These are phyloP conservation scores for Cyphomyrus plagiostoma DNA, from an alignment of 2,113 vertebrate species.

Conservation along the genomic window DNA sequence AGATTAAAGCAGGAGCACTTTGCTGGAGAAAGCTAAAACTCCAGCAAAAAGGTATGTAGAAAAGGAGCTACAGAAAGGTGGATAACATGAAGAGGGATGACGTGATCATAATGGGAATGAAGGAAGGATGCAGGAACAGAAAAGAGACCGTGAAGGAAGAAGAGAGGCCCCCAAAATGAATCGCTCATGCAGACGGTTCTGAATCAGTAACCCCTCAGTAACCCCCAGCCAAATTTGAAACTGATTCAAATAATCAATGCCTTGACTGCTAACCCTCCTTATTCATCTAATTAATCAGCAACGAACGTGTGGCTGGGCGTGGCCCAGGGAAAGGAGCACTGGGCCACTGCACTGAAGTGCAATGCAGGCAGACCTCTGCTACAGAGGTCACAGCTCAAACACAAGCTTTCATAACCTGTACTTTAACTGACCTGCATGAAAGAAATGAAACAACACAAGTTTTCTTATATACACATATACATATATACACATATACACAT, in stretches of 20 bases:
- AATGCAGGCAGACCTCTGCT: not conserved
- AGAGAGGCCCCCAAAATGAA: not conserved
- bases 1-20: not conserved
- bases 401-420: not conserved
- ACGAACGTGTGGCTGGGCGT: not conserved
- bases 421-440: not conserved
- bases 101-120: not conserved
- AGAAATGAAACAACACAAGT: not conserved
- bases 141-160: not conserved
- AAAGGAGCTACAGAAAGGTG: not conserved
- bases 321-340: not conserved
- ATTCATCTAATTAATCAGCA: not conserved
- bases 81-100: not conserved
- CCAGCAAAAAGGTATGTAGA: not conserved
- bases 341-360: not conserved
- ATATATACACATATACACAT: not conserved
- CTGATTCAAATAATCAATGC: not conserved
- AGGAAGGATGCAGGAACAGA: not conserved
- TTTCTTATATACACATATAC: not conserved
- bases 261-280: not conserved
- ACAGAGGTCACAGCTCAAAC: not conserved
- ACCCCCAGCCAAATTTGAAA: not conserved
- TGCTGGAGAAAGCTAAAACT: not conserved
- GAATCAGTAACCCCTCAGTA: not conserved
- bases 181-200: not conserved